A percentile compares a stretch with the other conserved stretches of the same genome.
phyloP scores from a whole-genome alignment of 2,797 vertebrate species.

The Cossypha caffra region DNA sequence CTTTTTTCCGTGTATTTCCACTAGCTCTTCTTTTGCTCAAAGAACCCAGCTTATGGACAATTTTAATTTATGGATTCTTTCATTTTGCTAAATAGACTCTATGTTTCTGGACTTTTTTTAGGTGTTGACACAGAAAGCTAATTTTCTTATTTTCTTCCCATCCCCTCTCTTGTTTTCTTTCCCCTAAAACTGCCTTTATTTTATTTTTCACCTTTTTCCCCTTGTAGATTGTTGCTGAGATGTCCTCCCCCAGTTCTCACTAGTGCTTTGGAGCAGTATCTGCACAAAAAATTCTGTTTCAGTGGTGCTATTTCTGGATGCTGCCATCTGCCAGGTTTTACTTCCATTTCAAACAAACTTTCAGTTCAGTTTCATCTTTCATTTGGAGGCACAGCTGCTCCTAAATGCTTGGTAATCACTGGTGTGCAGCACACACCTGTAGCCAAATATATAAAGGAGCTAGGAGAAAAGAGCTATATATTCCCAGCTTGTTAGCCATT shows the following conservation, averaged over 20 bases:
- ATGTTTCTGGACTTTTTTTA: not conserved
- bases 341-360: constrained; percentile 54
- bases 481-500: constrained; percentile 47
- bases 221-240: not conserved
- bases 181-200: not conserved
- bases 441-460: constrained; percentile 24
- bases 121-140: not conserved
- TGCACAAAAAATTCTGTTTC: not conserved
- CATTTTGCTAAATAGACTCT: not conserved
- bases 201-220: not conserved
- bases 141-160: not conserved
- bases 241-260: not conserved
- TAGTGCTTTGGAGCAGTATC: not conserved
- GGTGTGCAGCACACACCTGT: constrained; percentile 34
- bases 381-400: constrained; percentile 51
- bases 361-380: constrained; percentile 19
- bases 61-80: not conserved
- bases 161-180: not conserved
- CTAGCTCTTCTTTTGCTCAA: not conserved
- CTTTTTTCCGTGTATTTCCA: not conserved
- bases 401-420: constrained; percentile 36
- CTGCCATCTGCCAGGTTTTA: constrained; percentile 45
- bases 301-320: constrained; percentile 30
- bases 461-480: not conserved
- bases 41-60: not conserved